Percentiles rank a stretch among this genome's conserved stretches.
These are phyloP conservation scores for Cettia cetti DNA, from an alignment of 2,113 vertebrate genomes.

Conservation along the genomic window DNA sequence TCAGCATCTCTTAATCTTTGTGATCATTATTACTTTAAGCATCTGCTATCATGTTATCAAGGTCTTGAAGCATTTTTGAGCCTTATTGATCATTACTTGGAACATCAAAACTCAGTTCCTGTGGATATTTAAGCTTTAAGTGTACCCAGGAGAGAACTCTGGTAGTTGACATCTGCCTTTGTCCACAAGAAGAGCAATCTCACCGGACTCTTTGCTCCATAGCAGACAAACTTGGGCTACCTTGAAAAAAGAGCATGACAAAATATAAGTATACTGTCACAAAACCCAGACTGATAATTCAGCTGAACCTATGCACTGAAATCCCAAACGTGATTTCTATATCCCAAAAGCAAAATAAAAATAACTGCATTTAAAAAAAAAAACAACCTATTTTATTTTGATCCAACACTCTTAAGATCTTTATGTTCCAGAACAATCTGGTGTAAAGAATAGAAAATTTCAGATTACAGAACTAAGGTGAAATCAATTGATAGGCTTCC, in stretches of 20 bases:
- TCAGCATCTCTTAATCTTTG: not conserved
- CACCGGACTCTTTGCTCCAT: not conserved
- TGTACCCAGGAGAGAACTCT: not conserved
- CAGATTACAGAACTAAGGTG: not conserved
- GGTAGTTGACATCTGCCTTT: not conserved
- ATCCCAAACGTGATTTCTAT: not conserved
- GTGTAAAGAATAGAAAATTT: not conserved
- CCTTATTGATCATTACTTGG: not conserved
- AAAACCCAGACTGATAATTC: not conserved
- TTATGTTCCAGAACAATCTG: not conserved
- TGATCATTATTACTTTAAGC: not conserved
- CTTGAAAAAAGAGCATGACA: not conserved
- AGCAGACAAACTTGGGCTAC: not conserved
- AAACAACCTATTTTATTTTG: not conserved
- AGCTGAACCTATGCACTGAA: not conserved
- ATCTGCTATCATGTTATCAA: not conserved
- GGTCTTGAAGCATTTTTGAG: not conserved
- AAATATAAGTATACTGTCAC: not conserved
- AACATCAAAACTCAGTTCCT: not conserved
- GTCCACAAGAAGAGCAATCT: not conserved
- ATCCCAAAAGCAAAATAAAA: not conserved
- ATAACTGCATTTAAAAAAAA: not conserved
- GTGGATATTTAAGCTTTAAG: not conserved
- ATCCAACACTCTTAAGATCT: not conserved
- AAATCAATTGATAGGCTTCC: not conserved